phyloP scores from a whole-genome alignment of 2,113 vertebrate genomes.

The Hystrix brachyura region DNA sequence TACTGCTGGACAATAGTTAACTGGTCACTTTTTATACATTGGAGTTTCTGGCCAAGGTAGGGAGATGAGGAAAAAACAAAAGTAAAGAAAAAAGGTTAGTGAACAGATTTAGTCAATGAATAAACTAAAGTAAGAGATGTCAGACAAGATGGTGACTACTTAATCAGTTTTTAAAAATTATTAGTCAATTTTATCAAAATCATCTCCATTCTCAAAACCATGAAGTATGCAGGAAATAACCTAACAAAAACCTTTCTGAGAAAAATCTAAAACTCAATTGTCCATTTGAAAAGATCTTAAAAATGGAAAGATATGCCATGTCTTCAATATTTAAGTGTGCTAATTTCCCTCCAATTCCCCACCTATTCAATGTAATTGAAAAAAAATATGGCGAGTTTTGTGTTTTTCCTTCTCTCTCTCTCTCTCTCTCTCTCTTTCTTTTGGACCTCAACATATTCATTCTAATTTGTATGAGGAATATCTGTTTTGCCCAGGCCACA shows the following conservation, averaged over 20 bases:
- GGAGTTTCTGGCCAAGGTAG: background rate
- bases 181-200: conserved; percentile 38
- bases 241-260: background rate
- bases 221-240: background rate
- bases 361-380: conserved; percentile 19
- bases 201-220: background rate
- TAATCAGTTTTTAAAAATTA: background rate
- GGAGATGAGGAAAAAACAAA: background rate
- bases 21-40: background rate
- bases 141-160: background rate
- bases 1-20: background rate
- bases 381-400: background rate
- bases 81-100: background rate
- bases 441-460: background rate
- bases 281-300: conserved; percentile 7
- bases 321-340: background rate
- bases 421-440: background rate
- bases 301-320: background rate
- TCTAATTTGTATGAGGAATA: background rate
- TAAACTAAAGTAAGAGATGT: background rate
- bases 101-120: conserved; percentile 1
- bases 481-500: background rate
- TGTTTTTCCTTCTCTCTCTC: background rate
- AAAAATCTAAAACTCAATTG: background rate
- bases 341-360: background rate